Evolutionary conservation across 2,113 vertebrate species (phyloP).

Genomic region (Nestor notabilis): DNA sequence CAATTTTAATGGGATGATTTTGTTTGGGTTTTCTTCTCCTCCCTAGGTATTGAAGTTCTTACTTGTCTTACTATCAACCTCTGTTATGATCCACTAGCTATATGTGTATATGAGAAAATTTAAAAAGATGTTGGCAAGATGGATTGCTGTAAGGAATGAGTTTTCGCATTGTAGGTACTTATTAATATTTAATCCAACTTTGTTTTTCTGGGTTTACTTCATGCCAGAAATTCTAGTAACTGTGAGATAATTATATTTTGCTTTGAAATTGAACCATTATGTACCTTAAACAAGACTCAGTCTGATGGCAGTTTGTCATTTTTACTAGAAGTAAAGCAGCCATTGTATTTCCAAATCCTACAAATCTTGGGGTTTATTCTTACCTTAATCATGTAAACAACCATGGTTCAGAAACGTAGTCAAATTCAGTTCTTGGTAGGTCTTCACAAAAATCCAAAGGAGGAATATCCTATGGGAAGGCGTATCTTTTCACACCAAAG

Average conservation of each 20-base stretch:
- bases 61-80: not conserved
- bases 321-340: not conserved
- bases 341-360: not conserved
- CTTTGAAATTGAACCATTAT: not conserved
- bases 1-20: not conserved
- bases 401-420: not conserved
- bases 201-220: not conserved
- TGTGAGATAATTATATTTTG: not conserved
- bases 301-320: not conserved
- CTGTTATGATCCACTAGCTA: not conserved
- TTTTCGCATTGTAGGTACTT: not conserved
- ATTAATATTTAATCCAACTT: not conserved
- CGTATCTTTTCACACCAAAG: not conserved
- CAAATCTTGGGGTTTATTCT: not conserved
- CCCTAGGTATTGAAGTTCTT: not conserved
- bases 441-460: not conserved
- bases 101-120: not conserved
- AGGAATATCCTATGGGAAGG: not conserved
- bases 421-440: not conserved
- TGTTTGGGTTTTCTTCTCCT: not conserved
- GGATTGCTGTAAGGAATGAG: not conserved
- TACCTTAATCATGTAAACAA: not conserved
- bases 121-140: not conserved
- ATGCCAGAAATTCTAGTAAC: not conserved
- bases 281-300: not conserved